These are phyloP conservation scores for Drosophila watanabei DNA, from an alignment of 1,140 invertebrate genomes.

Conservation along the genomic window DNA sequence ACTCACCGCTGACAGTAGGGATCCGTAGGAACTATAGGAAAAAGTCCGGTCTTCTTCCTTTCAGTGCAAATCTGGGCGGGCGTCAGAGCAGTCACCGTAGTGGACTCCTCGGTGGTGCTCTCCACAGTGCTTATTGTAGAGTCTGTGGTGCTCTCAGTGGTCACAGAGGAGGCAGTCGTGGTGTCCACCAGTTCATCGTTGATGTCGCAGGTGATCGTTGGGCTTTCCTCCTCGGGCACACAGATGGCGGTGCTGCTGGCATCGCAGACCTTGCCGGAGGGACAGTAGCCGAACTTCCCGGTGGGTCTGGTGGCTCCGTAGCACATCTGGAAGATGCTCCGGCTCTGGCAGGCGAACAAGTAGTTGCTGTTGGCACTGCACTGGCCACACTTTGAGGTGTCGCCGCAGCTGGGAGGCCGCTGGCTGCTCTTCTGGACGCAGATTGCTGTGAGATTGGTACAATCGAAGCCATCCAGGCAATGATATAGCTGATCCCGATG, in stretches of 20 bases:
- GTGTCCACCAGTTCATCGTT: slow-evolving; percentile 54
- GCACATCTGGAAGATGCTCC: slow-evolving; percentile 77
- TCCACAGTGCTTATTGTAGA: slow-evolving; percentile 5
- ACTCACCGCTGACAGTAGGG: slow-evolving; percentile 67
- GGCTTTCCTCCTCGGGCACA: slow-evolving; percentile 24
- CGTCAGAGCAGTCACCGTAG: slow-evolving; percentile 21
- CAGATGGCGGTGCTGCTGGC: slow-evolving; percentile 68
- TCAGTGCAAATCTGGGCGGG: slow-evolving; percentile 51
- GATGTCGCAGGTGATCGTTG: slow-evolving; percentile 65
- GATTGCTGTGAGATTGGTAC: slow-evolving; percentile 68
- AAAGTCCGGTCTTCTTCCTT: slow-evolving; percentile 51
- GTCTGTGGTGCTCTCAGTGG: slow-evolving; percentile 12
- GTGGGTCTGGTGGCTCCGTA: slow-evolving; percentile 69
- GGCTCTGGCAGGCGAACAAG: slow-evolving; percentile 74
- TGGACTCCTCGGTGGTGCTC: slow-evolving; percentile 5
- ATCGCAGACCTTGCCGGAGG: slow-evolving; percentile 65
- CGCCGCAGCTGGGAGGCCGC: slow-evolving; percentile 69
- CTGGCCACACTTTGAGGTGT: slow-evolving; percentile 71
- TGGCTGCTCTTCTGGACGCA: slow-evolving; percentile 73
- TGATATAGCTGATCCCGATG: slow-evolving; percentile 62
- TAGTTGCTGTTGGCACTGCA: slow-evolving; percentile 76
- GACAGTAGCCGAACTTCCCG: slow-evolving; percentile 67
- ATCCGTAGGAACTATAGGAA: slow-evolving; percentile 58
- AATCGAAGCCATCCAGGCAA: slow-evolving; percentile 72
- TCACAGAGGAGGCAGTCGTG: slow-evolving; percentile 21